A percentile compares a stretch with the other conserved stretches of the same genome.
phyloP scores from a whole-genome alignment of 2,113 vertebrate species.

The Carassius gibelio region DNA sequence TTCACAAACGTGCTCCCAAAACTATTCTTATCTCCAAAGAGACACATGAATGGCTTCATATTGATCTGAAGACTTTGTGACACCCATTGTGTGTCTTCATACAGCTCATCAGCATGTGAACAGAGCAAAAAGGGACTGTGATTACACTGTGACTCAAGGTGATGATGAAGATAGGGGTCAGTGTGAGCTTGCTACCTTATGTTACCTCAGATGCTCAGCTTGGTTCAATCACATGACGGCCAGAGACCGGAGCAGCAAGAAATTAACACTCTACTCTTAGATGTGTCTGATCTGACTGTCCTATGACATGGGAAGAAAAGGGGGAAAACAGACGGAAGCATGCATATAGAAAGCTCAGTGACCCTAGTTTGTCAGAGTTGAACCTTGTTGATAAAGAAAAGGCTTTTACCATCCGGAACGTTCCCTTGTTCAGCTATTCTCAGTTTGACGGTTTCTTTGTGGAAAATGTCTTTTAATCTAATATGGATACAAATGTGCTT shows the following conservation, averaged over 20 bases:
- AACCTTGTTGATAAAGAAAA: not conserved
- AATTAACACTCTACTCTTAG: conserved; percentile 28
- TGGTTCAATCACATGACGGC: not conserved
- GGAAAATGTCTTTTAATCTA: not conserved
- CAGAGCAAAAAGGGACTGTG: not conserved
- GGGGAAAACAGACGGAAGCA: not conserved
- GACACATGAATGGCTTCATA: not conserved
- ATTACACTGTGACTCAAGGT: conserved; percentile 12
- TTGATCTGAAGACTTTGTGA: conserved; percentile 7
- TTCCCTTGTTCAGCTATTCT: not conserved
- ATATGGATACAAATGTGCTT: not conserved
- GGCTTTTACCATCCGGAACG: not conserved
- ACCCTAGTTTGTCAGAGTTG: not conserved
- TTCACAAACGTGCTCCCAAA: not conserved
- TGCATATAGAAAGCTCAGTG: not conserved
- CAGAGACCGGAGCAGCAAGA: not conserved
- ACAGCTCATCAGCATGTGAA: not conserved
- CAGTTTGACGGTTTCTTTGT: not conserved
- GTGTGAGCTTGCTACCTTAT: conserved; percentile 32
- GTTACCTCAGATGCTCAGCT: not conserved
- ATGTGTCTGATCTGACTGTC: not conserved
- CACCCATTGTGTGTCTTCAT: not conserved
- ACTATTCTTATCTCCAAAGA: not conserved
- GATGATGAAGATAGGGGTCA: conserved; percentile 55
- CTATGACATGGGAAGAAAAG: not conserved